Base-by-base conservation (phyloP, 2,888 invertebrate species). In the Ormia ochracea region DNA sequence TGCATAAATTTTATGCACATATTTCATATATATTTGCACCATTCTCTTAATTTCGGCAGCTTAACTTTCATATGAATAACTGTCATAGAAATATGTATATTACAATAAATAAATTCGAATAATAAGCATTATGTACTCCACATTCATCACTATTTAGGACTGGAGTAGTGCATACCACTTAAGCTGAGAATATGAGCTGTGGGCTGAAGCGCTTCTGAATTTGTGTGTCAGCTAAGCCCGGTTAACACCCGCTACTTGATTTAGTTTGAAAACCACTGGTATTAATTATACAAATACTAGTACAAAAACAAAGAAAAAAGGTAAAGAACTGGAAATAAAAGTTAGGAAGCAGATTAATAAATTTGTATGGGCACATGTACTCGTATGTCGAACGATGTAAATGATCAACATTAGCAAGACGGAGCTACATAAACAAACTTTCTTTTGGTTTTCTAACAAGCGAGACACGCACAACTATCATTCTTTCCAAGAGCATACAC, bases 161-260 rank as follows among this genome's bases (percentile, higher is more conserved):
- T n/a, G n/a, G n/a, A n/a, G n/a, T n/a, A n/a, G n/a, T n/a, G n/a
- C 38, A 65, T 73, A 14, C 21, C 9, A 4, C 31, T 6, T 48
- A 48, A 54, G 66, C 65, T 48, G 17, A 14, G 19, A 14, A 48
- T 45, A 59, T 45, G 66, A 68, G 48, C 76, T 78, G 76, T 82
- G 81, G 80, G 26, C 56, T 82, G 81, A 82, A 83, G 84, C 83
- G 84, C 85, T 84, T 85, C 83, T 85, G 84, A 85, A 85, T 85
- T 85, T 84, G 83, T 83, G 83, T 83, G 83, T 83, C 84, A 82
- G 84, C 83, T 84, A 84, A 84, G 82, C 83, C 84, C 76, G 78
- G 76, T 81, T 80, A 83, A 80, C 81, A 50, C 70, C 48, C 85
- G 86, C 83, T 85, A 84, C 85, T 87, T 86, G 84, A 82, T 83